phyloP scores from a whole-genome alignment of 1,140 invertebrate genomes.

The Druon quercuslanigerum region DNA sequence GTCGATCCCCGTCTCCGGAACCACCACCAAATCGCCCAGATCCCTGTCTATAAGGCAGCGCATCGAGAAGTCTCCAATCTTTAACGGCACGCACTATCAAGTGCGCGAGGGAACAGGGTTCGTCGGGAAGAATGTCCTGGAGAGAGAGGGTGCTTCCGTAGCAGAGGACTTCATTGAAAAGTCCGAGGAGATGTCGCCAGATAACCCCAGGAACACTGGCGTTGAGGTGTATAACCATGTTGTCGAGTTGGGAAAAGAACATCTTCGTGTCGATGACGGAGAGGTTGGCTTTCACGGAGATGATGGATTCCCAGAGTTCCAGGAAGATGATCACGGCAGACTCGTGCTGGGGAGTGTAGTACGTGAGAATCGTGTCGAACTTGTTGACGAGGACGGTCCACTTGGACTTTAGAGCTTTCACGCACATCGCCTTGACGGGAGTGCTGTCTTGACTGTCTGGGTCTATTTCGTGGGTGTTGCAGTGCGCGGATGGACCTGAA shows the following conservation, averaged over 20 bases:
- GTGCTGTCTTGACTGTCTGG: constrained; percentile 88
- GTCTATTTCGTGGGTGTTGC: constrained; percentile 83
- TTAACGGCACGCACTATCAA: constrained; percentile 88
- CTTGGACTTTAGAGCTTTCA: constrained; percentile 88
- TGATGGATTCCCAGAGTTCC: constrained; percentile 91
- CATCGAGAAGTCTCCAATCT: constrained; percentile 86
- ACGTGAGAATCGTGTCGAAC: constrained; percentile 75
- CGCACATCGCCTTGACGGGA: constrained; percentile 88
- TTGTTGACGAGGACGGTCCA: constrained; percentile 85
- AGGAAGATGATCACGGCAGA: constrained; percentile 85
- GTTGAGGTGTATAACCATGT: constrained; percentile 85
- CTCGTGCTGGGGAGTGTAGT: constrained; percentile 73
- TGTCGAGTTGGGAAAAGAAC: constrained; percentile 89
- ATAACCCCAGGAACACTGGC: constrained; percentile 85
- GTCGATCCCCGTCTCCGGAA: constrained; percentile 76
- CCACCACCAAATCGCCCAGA: constrained; percentile 77
- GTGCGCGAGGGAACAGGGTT: constrained; percentile 90
- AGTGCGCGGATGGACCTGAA: constrained; percentile 65
- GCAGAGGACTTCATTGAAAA: constrained; percentile 92
- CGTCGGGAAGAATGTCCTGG: constrained; percentile 89
- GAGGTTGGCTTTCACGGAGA: constrained; percentile 92
- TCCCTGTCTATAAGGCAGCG: constrained; percentile 78
- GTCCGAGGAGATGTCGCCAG: constrained; percentile 88
- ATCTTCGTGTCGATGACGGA: constrained; percentile 92
- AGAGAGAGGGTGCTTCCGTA: constrained; percentile 92